Percentiles rank a stretch among this genome's conserved stretches.
Evolutionary conservation across 2,797 vertebrate genomes (phyloP).

Genomic region (Bryconaethiops microstoma): DNA sequence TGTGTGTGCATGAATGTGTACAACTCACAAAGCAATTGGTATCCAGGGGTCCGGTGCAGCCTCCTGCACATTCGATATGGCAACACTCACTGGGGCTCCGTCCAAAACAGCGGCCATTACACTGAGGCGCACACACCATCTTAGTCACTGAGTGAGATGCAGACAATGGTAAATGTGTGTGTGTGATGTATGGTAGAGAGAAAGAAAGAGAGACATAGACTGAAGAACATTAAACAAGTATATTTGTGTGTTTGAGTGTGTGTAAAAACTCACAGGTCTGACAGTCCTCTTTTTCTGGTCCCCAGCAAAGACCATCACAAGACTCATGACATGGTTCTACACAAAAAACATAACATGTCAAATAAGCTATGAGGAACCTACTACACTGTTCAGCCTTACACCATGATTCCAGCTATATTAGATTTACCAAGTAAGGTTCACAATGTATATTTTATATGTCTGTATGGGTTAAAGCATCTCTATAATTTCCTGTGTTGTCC

Average conservation of each 20-base stretch:
- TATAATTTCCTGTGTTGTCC: too few relatives aligned
- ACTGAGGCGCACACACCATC: constrained; percentile 92
- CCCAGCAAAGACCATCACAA: constrained; percentile 87
- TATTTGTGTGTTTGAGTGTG: neutral
- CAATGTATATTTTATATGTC: neutral
- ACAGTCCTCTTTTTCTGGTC: constrained; percentile 81
- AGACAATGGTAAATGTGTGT: constrained; percentile 17
- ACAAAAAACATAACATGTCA: constrained; percentile 23
- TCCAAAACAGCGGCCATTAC: constrained; percentile 92
- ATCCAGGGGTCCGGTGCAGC: constrained; percentile 87
- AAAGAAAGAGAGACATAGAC: neutral
- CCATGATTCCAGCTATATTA: neutral
- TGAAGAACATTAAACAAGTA: too few relatives aligned
- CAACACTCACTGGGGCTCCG: constrained; percentile 89
- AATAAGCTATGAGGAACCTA: neutral
- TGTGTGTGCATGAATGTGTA: constrained; percentile 2
- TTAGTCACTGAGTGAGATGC: constrained; percentile 85
- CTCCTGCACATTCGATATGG: constrained; percentile 93
- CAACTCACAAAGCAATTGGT: constrained; percentile 91
- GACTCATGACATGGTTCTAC: constrained; percentile 82
- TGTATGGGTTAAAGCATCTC: too few relatives aligned
- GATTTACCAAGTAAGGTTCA: neutral
- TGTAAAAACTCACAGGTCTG: constrained; percentile 84
- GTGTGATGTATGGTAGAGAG: neutral
- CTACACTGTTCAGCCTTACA: neutral